Evolutionary conservation across 2,888 invertebrate species (phyloP), one percentile per base, ranked within the genome.

Genomic region (Diarsia brunnea): DNA sequence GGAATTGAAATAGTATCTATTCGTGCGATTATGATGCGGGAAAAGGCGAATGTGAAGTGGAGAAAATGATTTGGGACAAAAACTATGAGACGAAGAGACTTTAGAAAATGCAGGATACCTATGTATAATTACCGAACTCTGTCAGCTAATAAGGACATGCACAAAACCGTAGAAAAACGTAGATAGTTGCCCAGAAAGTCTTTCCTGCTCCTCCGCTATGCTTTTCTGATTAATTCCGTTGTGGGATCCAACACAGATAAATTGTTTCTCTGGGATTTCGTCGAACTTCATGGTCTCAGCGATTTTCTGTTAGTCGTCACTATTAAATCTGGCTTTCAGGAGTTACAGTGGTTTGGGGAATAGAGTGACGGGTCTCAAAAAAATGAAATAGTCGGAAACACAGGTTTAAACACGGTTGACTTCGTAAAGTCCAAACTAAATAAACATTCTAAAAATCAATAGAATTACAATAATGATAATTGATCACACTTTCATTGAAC

Each of bases 1-100:
- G 21, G 43, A 16, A 66, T 69, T 55, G 43, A 43, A 66, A 43
- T 45, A 24, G 16, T 66, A 55, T n/a, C n/a, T n/a, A n/a, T n/a
- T 21, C 49, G 47, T 66, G 38, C 27, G n/a, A 51, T 65, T 27
- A 27, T 55, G n/a, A 21, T 51, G 27, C 19, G n/a, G 19, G n/a
- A 49, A 21, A 43, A 65, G 5, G 4, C 8, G 24, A 53, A 2
- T 21, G 4, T 16, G 24, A 24, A 3, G 19, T 31, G 27, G 8
- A 43, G 27, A 27, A 69, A 43, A 51, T 4, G 10, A 19, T 27
- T 69, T 27, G 12, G 4, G 21, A 68, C 16, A 31, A 4, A 47
- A 47, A 65, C 24, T 24, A 11, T 65, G 4, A 45, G 19, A 19
- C 1, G 14, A 12, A 12, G 12, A 24, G 24, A 45, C 43, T 31